Evolutionary conservation across 2,797 vertebrate genomes (phyloP).

Genomic region (Cuculus canorus): DNA sequence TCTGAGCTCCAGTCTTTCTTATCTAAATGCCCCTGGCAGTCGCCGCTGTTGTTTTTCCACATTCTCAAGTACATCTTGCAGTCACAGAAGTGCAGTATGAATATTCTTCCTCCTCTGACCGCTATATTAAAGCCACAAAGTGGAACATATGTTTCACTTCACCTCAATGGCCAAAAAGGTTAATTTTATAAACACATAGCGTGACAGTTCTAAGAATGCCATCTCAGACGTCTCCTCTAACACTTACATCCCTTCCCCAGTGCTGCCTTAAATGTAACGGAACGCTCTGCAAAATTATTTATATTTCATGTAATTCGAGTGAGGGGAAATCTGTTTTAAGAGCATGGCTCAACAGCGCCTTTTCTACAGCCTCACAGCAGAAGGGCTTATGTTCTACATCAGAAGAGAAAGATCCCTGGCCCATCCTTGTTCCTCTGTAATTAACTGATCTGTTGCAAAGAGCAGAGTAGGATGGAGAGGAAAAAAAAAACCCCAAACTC

Average conservation of each 20-base stretch:
- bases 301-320: background rate
- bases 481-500: fast-evolving
- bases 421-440: background rate
- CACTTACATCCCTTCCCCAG: background rate
- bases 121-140: background rate
- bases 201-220: background rate
- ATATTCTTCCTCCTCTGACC: background rate
- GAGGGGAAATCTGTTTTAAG: background rate
- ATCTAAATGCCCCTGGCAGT: background rate
- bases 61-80: background rate
- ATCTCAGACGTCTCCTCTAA: background rate
- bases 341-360: fast-evolving
- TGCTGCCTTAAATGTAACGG: background rate
- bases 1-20: background rate
- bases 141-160: background rate
- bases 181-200: background rate
- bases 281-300: background rate
- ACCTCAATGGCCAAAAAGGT: background rate
- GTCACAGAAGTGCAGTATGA: background rate
- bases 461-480: background rate
- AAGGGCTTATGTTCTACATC: background rate
- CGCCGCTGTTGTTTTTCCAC: fast-evolving
- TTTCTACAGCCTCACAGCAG: background rate
- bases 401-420: background rate
- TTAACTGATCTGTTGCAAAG: background rate